Evolutionary conservation across 2,797 vertebrate species (phyloP), one percentile per base, ranked within the genome.

Genomic region (Mus spretus): DNA sequence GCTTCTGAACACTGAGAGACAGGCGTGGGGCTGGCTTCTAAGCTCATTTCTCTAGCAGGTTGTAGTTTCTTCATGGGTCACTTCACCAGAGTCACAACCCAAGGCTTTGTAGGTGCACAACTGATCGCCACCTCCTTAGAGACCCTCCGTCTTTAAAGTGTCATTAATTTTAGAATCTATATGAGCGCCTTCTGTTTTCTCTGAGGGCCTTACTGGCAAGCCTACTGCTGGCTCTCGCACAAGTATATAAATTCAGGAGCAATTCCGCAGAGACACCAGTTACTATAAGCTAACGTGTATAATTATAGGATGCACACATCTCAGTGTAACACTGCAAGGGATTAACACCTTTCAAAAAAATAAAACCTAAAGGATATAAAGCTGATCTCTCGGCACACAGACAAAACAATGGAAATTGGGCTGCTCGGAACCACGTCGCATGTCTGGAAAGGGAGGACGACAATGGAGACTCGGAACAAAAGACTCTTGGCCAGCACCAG

Each of bases 381-480:
- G 74, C 0, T 89, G 88, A 94, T 15, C 28, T 81, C 57, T 24
- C 3, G 17, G 19, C 53, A 22, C 90, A 67, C 5, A 91, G 63
- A 82, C 22, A 55, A 79, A 91, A 89, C 59, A 82, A 75, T 50
- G 82, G 61, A 93, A 78, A 75, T 12, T 19, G 24, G 14, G 15
- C 75, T 4, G 3, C n/a, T 6, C 0, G 6, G 11, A 6, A 53
- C 14, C 15, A 34, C n/a, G 81, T 84, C 47, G 12, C 26, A 84
- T 77, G 93, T 86, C 61, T 92, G 31, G 90, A 96, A 89, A 20
- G 24, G 74, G 10, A 14, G 15, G 67, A 84, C 28, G 47, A 85
- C 67, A 75, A 92, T 86, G 40, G 77, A 88, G 53, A 91, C 74
- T 90, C 50, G 11, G 89, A 96, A 87, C 59, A 90, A 96, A 96